Conservation (phyloP, 2,888 invertebrate genomes). For the Schrankia costaestrigalis region DNA sequence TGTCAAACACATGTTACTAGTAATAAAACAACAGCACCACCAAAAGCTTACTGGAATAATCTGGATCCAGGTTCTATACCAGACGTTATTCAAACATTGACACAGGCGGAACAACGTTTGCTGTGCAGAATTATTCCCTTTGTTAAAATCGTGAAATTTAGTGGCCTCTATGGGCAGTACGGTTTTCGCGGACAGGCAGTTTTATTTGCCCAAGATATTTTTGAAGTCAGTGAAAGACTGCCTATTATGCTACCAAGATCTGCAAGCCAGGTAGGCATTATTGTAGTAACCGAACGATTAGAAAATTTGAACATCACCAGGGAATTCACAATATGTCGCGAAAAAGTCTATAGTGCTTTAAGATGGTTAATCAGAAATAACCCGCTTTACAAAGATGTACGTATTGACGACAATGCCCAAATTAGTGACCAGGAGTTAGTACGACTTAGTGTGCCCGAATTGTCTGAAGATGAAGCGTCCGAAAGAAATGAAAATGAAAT, state of each 20-base stretch:
- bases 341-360: constrained; percentile 6
- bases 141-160: constrained; percentile 24
- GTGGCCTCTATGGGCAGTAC: constrained; percentile 21
- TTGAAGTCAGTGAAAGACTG: constrained; percentile 7
- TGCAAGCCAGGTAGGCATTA: constrained; percentile 2
- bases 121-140: constrained; percentile 23
- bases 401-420: background rate
- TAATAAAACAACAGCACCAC: constrained; percentile 7
- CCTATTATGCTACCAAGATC: constrained; percentile 7
- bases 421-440: too few relatives aligned
- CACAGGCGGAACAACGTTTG: constrained; percentile 23
- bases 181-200: constrained; percentile 21
- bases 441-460: too few relatives aligned
- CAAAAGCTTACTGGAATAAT: constrained; percentile 30
- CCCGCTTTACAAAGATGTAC: background rate
- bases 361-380: constrained; percentile 4
- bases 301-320: constrained; percentile 6
- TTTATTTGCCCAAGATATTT: constrained; percentile 4
- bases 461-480: too few relatives aligned
- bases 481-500: too few relatives aligned
- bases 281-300: constrained; percentile 6
- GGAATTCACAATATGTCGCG: constrained; percentile 3
- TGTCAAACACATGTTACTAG: background rate
- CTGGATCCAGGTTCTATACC: constrained; percentile 25
- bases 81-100: constrained; percentile 17